Base-by-base conservation (phyloP, 1,140 invertebrate species). In the Rhynchophorus ferrugineus region DNA sequence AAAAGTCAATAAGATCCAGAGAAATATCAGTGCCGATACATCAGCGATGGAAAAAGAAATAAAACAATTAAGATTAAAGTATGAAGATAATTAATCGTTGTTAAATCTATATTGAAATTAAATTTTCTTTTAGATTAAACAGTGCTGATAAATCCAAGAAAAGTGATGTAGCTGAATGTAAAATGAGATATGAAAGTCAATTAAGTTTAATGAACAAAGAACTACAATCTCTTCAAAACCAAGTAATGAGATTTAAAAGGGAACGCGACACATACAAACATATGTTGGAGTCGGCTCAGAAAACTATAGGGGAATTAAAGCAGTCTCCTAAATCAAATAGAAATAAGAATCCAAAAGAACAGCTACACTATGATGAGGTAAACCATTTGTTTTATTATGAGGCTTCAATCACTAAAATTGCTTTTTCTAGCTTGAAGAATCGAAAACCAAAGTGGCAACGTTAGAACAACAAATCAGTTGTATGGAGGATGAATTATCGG, bases 261-360 rank as follows among this genome's bases (percentile, higher is more conserved):
- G 92, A 96, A 71, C 78, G 89, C 34, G 90, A 95, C 64, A 87
- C 86, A 20, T 93, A 91, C 61, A 89, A 91, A 58, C 89, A 94
- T 64, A 91, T 95, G 83, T 63, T 93, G 20, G 89, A 93, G 62
- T 80, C 81, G 13, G 87, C 89, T 0, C 89, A 89, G 64, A 88
- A 84, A 71, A 88, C 80, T 13, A 87, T 91, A 47, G 77, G 79
- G 0, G 86, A 90, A 55, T 71, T 89, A 1, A 91, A 88, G 58
- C 58, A 60, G 19, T 60, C 54, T 44, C 61, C 66, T 1, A 72
- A 73, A 57, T 64, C 55, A 60, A 62, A 58, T 2, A 66, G 63
- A 51, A 70, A 61, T 69, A 49, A 17, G 17, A 50, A 24, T 53
- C 34, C 53, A 8, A 48, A 56, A 38, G 35, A 38, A 18, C 41